Conservation (phyloP, 2,797 vertebrate genomes). For the Onychomys leucogaster region DNA sequence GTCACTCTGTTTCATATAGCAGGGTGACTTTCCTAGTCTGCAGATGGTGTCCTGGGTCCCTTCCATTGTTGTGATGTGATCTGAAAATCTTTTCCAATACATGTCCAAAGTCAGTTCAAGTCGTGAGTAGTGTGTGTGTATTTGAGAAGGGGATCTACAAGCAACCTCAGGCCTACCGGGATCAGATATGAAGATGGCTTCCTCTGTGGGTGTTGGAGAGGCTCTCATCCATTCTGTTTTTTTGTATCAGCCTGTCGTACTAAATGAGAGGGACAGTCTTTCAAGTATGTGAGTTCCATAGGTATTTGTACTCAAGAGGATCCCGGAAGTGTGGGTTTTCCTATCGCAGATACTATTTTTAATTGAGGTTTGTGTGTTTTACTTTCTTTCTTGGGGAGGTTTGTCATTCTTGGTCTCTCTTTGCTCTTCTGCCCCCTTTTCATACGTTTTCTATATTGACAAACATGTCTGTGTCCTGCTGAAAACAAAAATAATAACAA, state of each 20-base stretch:
- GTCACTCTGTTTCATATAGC: conserved; percentile 14
- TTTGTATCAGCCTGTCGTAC: conserved; percentile 20
- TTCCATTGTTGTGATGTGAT: conserved; percentile 41
- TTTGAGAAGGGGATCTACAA: neutral
- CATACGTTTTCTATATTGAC: neutral
- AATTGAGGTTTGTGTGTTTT: conserved; percentile 61
- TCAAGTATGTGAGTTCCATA: conserved; percentile 39
- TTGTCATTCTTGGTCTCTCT: neutral
- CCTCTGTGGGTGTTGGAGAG: conserved; percentile 1
- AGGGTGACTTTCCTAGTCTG: neutral
- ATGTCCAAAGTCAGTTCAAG: conserved; percentile 53
- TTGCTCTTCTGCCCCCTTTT: neutral
- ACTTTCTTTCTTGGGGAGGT: neutral
- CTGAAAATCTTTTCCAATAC: neutral
- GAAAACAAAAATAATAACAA: neutral
- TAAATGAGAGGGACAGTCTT: conserved; percentile 14
- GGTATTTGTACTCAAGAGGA: conserved; percentile 52
- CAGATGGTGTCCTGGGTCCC: neutral
- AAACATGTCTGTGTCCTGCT: neutral
- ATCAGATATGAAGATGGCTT: conserved; percentile 44
- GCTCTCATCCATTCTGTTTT: neutral
- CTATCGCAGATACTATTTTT: conserved; percentile 36
- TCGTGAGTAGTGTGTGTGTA: neutral
- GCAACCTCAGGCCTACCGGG: neutral
- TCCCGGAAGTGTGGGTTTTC: conserved; percentile 56